A percentile compares a stretch with the other conserved stretches of the same genome.
These are phyloP conservation scores for Trigoniulus corallinus DNA, from an alignment of 1,140 invertebrate genomes.

Conservation along the genomic window DNA sequence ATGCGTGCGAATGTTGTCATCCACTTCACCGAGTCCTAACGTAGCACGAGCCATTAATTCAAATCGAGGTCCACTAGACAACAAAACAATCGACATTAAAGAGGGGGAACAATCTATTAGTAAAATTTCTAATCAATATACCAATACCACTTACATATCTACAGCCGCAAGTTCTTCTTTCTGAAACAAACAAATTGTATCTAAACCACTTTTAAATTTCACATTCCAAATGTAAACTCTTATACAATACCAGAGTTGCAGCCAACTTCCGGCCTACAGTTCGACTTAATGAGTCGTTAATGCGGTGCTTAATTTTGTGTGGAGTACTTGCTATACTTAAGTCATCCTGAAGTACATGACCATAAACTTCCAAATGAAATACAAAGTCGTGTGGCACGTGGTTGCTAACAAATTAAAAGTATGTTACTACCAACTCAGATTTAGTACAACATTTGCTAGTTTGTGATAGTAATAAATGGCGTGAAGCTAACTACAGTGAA, in stretches of 20 bases:
- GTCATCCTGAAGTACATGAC: conserved; percentile 47
- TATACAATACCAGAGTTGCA: conserved; percentile 28
- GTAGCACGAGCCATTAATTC: conserved; percentile 45
- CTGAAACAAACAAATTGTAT: conserved; percentile 16
- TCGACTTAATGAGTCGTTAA: conserved; percentile 47
- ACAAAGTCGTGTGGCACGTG: conserved; percentile 44
- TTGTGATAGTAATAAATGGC: no score
- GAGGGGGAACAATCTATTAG: neutral
- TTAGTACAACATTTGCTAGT: no score
- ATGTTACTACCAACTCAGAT: no score
- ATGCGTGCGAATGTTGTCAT: conserved; percentile 35
- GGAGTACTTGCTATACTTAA: conserved; percentile 48
- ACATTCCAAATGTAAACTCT: neutral
- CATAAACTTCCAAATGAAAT: conserved; percentile 46
- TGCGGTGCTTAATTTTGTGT: conserved; percentile 44
- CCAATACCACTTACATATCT: neutral
- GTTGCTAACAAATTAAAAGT: conserved; percentile 30
- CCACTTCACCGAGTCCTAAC: conserved; percentile 39
- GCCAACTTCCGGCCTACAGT: conserved; percentile 46
- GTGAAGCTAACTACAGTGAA: no score
- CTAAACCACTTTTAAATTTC: neutral
- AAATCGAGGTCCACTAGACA: conserved; percentile 45
- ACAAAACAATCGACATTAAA: conserved; percentile 1
- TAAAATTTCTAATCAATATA: neutral
- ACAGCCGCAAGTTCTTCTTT: conserved; percentile 17